Evolutionary conservation across 1,140 invertebrate genomes (phyloP).

Genomic region (Calephelis nemesis): DNA sequence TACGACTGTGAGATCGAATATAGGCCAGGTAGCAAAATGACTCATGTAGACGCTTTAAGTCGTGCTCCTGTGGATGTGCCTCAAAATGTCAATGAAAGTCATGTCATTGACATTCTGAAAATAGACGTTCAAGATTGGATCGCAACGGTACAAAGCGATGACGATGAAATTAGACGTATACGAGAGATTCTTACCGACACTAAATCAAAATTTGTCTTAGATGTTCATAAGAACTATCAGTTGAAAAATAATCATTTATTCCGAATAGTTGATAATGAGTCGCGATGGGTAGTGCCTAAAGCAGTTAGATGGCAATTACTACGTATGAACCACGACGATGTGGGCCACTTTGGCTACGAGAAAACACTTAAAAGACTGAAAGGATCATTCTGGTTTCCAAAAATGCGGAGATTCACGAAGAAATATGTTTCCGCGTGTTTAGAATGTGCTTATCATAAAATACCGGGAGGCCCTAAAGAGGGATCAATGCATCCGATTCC

Average conservation of each 20-base stretch:
- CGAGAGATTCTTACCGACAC: not conserved
- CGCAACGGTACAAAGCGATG: conserved; percentile 2
- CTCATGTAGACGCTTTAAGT: not conserved
- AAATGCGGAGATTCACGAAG: conserved; percentile 31
- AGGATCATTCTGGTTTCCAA: conserved; percentile 27
- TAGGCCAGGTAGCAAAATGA: not conserved
- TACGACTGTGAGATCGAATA: conserved; percentile 4
- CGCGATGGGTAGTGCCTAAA: not conserved
- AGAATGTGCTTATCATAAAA: conserved; percentile 33
- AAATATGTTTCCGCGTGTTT: conserved; percentile 33
- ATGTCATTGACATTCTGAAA: not conserved
- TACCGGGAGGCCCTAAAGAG: conserved; percentile 18
- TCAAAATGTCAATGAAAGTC: not conserved
- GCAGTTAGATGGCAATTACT: conserved; percentile 27
- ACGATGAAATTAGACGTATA: not conserved
- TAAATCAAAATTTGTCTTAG: not conserved
- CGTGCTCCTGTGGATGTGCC: not conserved
- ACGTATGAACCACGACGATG: conserved; percentile 30
- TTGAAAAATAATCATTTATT: not conserved
- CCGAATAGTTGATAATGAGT: not conserved
- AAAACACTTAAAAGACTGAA: conserved; percentile 28
- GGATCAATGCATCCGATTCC: conserved; percentile 25
- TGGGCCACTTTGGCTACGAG: conserved; percentile 33
- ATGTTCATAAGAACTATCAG: not conserved
- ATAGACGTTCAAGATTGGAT: not conserved